These are phyloP conservation scores for Nesidiocoris tenuis DNA, from an alignment of 2,888 invertebrate species.

Conservation along the genomic window DNA sequence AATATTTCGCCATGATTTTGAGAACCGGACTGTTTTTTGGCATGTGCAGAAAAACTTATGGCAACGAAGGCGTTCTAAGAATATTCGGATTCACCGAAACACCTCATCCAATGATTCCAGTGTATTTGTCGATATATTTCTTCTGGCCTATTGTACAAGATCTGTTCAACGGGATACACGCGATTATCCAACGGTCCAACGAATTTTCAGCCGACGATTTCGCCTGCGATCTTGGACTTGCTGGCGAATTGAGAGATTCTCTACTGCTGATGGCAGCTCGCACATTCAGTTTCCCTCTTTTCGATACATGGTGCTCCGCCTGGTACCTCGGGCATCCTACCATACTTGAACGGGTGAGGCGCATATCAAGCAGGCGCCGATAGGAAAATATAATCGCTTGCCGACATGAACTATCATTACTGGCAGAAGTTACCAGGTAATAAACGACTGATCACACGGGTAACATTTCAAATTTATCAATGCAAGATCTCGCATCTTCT, in stretches of 20 bases:
- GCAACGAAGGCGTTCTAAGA: background rate
- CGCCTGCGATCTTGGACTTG: background rate
- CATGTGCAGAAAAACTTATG: slow-evolving; percentile 15
- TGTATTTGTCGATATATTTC: slow-evolving; percentile 6
- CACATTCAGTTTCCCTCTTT: slow-evolving; percentile 1
- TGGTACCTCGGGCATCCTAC: slow-evolving; percentile 16
- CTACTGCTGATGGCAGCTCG: background rate
- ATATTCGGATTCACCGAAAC: background rate
- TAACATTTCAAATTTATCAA: too few relatives aligned
- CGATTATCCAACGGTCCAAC: background rate
- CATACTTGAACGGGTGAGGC: background rate
- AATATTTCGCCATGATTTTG: background rate
- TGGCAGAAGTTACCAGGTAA: too few relatives aligned
- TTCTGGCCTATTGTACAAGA: slow-evolving; percentile 14
- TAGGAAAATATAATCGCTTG: too few relatives aligned
- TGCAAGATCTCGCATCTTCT: too few relatives aligned
- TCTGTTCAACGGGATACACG: background rate
- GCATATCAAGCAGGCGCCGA: background rate
- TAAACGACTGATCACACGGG: too few relatives aligned
- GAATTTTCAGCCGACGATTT: slow-evolving; percentile 25
- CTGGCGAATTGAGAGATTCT: background rate
- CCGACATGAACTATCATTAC: too few relatives aligned
- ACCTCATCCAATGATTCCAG: slow-evolving; percentile 8
- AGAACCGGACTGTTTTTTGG: background rate
- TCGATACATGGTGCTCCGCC: slow-evolving; percentile 14